Percentiles rank a stretch among this genome's conserved stretches.
Evolutionary conservation across 2,797 vertebrate genomes (phyloP).

Genomic region (Brachyalestes nurse): DNA sequence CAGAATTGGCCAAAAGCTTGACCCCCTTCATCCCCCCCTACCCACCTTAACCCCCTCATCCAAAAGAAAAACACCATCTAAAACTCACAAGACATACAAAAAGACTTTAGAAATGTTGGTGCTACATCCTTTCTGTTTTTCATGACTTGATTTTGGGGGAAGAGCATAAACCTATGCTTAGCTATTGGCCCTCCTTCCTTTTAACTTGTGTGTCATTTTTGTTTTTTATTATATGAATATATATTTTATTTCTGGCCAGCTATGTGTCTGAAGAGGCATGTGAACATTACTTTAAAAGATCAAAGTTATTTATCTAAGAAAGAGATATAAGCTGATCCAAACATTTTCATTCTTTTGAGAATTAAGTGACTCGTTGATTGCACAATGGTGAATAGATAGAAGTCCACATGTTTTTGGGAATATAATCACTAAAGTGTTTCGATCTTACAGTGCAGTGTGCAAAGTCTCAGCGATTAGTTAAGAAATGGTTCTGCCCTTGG

Average conservation of each 20-base stretch:
- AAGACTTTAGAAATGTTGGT: conserved; percentile 65
- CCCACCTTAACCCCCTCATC: background rate
- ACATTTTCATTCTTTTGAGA: conserved; percentile 69
- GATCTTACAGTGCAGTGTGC: conserved; percentile 42
- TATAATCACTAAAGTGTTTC: conserved; percentile 84
- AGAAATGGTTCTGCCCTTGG: conserved; percentile 43
- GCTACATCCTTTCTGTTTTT: conserved; percentile 67
- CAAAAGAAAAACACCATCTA: background rate
- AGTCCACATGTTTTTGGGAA: conserved; percentile 80
- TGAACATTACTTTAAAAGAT: conserved; percentile 78
- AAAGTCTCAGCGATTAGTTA: conserved; percentile 29
- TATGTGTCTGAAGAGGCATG: conserved; percentile 76
- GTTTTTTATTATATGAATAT: conserved; percentile 69
- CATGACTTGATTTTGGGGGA: conserved; percentile 76
- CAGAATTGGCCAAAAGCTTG: conserved; percentile 65
- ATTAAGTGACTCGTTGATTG: conserved; percentile 79
- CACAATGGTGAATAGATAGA: conserved; percentile 73
- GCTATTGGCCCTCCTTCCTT: conserved; percentile 73
- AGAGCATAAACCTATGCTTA: conserved; percentile 70
- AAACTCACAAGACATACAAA: conserved; percentile 45
- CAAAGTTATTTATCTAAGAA: conserved; percentile 78
- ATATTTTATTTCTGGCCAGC: conserved; percentile 73
- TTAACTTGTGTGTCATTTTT: too few relatives aligned
- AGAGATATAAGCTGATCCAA: conserved; percentile 83
- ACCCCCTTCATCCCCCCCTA: background rate